Conservation (phyloP, 2,797 vertebrate genomes). For the Takifugu rubripes region DNA sequence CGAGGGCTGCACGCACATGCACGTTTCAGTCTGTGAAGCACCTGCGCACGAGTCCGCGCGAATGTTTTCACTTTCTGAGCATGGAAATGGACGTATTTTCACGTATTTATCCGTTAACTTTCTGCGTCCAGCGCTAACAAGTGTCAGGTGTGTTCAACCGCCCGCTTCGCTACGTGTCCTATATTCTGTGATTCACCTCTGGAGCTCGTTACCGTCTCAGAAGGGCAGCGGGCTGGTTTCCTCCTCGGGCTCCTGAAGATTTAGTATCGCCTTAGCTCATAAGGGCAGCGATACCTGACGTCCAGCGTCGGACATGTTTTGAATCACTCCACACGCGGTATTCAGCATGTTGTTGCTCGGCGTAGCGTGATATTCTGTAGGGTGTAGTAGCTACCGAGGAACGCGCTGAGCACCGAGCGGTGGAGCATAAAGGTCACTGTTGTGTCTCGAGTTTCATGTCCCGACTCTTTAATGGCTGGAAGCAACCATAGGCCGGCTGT, state of each 20-base stretch:
- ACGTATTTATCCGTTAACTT: constrained; percentile 14
- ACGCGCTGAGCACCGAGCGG: constrained; percentile 28
- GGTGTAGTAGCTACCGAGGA: constrained; percentile 24
- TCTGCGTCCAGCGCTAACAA: constrained; percentile 27
- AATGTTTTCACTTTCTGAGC: too few species aligned
- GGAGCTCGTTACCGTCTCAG: constrained; percentile 33
- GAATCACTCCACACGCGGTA: constrained; percentile 24
- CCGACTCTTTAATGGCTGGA: constrained; percentile 39
- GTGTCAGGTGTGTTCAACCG: constrained; percentile 48
- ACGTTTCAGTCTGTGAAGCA: background rate
- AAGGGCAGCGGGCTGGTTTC: constrained; percentile 28
- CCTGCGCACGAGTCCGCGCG: too few species aligned
- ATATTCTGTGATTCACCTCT: constrained; percentile 40
- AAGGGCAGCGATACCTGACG: constrained; percentile 54
- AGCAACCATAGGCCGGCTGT: constrained; percentile 7
- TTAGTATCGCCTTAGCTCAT: constrained; percentile 44
- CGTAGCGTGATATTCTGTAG: constrained; percentile 18
- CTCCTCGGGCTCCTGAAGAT: constrained; percentile 32
- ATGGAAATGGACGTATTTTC: too few species aligned
- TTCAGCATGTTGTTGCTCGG: constrained; percentile 3
- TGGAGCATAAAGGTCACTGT: constrained; percentile 56
- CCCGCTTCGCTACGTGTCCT: constrained; percentile 28
- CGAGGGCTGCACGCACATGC: background rate
- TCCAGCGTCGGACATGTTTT: constrained; percentile 7
- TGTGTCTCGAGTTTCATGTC: constrained; percentile 39